Base-by-base conservation (phyloP, 2,888 invertebrate species). In the Quadroppia sp. region DNA sequence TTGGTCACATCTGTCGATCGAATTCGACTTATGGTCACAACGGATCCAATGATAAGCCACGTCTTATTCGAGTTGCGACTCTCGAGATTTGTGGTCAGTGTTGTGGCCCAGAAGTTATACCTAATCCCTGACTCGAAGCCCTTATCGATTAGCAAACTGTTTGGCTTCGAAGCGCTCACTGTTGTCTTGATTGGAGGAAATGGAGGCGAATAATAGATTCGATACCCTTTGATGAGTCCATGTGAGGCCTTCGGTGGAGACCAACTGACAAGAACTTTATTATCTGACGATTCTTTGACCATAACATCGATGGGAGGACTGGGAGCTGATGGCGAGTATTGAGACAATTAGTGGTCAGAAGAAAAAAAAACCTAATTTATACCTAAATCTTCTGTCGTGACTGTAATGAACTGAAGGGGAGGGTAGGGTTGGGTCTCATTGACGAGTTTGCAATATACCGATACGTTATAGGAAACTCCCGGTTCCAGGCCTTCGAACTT, bases 401-500 rank as follows among this genome's bases (percentile, higher is more conserved):
- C 85, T 69, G 85, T 84, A 4, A 86, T 83, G 79, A 85, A 89
- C 79, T 87, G 86, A 56, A 86, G 87, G 0, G 91, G 89, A 0
- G 89, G 86, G 76, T 87, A 89, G 0, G 86, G 86, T 45, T 78
- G 78, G 42, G 59, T 32, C 25, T 81, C 83, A 50, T 85, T 86
- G 0, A 85, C 86, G 76, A 85, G 84, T 73, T 86, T 84, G 0
- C 90, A 89, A 81, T 88, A 91, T 71, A 92, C 88, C 0, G 91
- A 91, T 75, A 91, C 85, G 78, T 90, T 90, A 80, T 92, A 92
- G n/a, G 85, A 84, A 0, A 90, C 90, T 79, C 84, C 89, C 0
- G 92, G 88, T 76, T 86, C 84, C 67, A 92, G 83, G 72, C 86
- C 82, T 0, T 83, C 85, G 79, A 92, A 91, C 59, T 85, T 86